phyloP scores from a whole-genome alignment of 64 coral and sea anemone genomes.

The Acropora tenuis region DNA sequence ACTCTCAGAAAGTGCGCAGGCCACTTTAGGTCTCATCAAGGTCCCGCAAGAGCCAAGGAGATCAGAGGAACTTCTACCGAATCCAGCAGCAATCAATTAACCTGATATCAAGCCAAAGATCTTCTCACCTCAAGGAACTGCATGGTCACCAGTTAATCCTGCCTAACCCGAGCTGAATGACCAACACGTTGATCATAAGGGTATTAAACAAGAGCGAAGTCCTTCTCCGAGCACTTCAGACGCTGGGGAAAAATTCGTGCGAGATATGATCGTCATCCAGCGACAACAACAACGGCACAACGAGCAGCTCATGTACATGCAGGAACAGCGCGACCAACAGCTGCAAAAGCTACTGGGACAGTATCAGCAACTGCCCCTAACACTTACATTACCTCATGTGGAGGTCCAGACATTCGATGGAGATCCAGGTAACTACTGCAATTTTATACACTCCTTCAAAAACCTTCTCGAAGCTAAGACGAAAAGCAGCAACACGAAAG shows the following conservation, averaged over 20 bases:
- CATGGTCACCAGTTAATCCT: not conserved
- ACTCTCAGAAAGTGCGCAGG: not conserved
- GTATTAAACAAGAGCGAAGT: conserved; percentile 18
- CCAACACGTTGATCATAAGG: not conserved
- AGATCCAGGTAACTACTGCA: conserved; percentile 45
- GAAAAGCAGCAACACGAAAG: not conserved
- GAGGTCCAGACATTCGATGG: conserved; percentile 48
- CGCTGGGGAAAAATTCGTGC: not conserved
- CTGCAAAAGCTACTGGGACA: conserved; percentile 24
- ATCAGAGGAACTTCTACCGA: not conserved
- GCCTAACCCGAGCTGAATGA: not conserved
- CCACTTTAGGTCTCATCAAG: not conserved
- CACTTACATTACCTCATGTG: conserved; percentile 33
- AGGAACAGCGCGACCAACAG: not conserved
- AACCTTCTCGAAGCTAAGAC: conserved; percentile 62
- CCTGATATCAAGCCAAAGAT: not conserved
- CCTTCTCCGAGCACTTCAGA: not conserved
- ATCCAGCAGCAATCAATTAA: conserved; percentile 1
- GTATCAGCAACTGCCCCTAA: conserved; percentile 13
- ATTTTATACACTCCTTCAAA: conserved; percentile 59
- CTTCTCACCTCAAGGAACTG: not conserved
- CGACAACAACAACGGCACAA: not conserved
- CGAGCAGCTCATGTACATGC: not conserved
- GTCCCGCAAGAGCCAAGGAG: not conserved
- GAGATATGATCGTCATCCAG: not conserved